A percentile compares a stretch with the other conserved stretches of the same genome.
Evolutionary conservation across 1,140 invertebrate genomes (phyloP).

Genomic region (Hypothenemus hampei): DNA sequence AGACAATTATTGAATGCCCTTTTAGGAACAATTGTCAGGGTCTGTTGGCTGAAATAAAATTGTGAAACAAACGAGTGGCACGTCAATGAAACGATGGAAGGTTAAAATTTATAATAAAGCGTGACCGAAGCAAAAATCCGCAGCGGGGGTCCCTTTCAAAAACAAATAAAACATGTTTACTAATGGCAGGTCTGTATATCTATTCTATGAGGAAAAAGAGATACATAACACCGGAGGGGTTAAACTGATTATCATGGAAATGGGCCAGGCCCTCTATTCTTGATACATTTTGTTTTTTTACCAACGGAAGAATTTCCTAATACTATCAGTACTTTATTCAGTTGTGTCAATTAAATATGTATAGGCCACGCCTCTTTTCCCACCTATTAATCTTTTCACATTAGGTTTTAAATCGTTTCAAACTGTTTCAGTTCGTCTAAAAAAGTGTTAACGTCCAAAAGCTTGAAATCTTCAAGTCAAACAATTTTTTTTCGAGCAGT

Average conservation of each 20-base stretch:
- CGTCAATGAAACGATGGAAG: too few relatives aligned
- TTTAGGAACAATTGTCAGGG: too few relatives aligned
- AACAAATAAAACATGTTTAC: slow-evolving; percentile 27
- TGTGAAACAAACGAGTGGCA: too few relatives aligned
- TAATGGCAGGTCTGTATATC: slow-evolving; percentile 18
- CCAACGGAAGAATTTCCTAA: too few relatives aligned
- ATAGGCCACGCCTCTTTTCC: too few relatives aligned
- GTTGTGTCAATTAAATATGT: too few relatives aligned
- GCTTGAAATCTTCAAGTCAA: neutral
- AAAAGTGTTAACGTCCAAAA: neutral
- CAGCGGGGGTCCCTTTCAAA: slow-evolving; percentile 20
- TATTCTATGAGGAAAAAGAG: slow-evolving; percentile 10
- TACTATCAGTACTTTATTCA: too few relatives aligned
- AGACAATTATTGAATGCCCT: too few relatives aligned
- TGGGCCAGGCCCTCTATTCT: slow-evolving; percentile 5
- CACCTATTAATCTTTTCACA: too few relatives aligned
- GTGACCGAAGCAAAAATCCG: slow-evolving; percentile 16
- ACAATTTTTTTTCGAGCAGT: neutral
- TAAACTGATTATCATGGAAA: slow-evolving; percentile 17
- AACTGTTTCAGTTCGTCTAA: slow-evolving; percentile 4
- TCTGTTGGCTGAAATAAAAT: too few relatives aligned
- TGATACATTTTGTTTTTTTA: too few relatives aligned
- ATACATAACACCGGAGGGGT: slow-evolving; percentile 15
- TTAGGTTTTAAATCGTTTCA: too few relatives aligned
- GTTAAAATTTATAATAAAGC: slow-evolving; percentile 11